These are phyloP conservation scores for human DNA, from an alignment of 2,113 vertebrate species.

Conservation along the genomic window GRCh38 chrX:8702501-8703000, in stretches of 20 bases:
- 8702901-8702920: neutral
- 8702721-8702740: too few species aligned
- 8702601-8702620: too few species aligned
- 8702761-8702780: fast-evolving
- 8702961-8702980: neutral
- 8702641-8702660: too few species aligned
- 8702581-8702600: too few species aligned
- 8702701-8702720: neutral
- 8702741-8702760: fast-evolving
- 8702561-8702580: too few species aligned
- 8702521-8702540: fast-evolving
- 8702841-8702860: neutral
- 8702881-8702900: neutral
- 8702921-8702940: neutral
- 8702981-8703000: too few species aligned
- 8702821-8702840: too few species aligned
- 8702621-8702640: too few species aligned
- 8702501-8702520: neutral
- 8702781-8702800: neutral
- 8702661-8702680: too few species aligned
- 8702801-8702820: neutral
- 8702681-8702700: fast-evolving
- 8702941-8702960: neutral
- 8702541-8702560: fast-evolving
- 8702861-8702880: neutral